These are phyloP conservation scores for Accipiter cooperii DNA, from an alignment of 2,113 vertebrate species.

Conservation along the genomic window DNA sequence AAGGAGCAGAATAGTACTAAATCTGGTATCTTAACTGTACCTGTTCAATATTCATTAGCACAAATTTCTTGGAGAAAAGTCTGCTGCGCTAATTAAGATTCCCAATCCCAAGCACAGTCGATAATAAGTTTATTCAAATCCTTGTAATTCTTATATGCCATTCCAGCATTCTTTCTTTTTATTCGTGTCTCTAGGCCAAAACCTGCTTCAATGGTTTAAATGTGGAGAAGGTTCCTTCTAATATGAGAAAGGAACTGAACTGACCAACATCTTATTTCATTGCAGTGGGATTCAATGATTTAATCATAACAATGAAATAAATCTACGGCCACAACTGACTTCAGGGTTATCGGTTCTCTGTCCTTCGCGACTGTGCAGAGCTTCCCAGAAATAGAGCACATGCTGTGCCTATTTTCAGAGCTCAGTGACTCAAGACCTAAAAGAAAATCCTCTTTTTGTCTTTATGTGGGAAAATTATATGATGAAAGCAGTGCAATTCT, in stretches of 20 bases:
- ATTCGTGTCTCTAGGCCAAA: not conserved
- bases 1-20: not conserved
- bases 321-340: not conserved
- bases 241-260: not conserved
- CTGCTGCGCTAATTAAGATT: slow-evolving; percentile 26
- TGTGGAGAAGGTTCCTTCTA: not conserved
- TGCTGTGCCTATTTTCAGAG: not conserved
- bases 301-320: not conserved
- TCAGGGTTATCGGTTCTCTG: not conserved
- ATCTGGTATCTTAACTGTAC: not conserved
- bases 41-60: slow-evolving; percentile 40
- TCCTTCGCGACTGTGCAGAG: not conserved
- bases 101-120: not conserved
- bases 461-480: not conserved
- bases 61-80: slow-evolving; percentile 17
- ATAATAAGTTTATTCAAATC: slow-evolving; percentile 29
- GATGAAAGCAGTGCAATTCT: not conserved
- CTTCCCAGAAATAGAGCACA: not conserved
- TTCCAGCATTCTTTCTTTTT: not conserved
- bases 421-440: not conserved
- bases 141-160: not conserved
- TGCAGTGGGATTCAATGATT: not conserved
- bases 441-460: not conserved
- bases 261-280: not conserved
- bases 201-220: not conserved